phyloP scores from a whole-genome alignment of 2,888 invertebrate genomes.

The Eilema depressum region DNA sequence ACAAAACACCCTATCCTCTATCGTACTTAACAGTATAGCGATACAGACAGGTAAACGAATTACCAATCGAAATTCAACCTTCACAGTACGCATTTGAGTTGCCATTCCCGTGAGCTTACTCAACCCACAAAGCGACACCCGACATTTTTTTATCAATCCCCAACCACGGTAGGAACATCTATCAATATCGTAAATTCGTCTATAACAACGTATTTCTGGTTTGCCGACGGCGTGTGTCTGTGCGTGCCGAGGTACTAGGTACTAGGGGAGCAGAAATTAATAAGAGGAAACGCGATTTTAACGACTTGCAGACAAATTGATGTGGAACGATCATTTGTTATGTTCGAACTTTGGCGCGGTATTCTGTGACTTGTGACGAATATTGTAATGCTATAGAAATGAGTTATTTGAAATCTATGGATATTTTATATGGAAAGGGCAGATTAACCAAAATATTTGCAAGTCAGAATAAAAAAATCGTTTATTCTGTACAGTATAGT shows the following conservation, averaged over 20 bases:
- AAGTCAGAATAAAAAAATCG: too few relatives aligned
- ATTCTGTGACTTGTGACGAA: slow-evolving; percentile 52
- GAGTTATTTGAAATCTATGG: background rate
- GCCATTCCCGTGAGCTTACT: slow-evolving; percentile 8
- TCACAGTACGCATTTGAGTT: background rate
- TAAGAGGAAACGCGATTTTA: slow-evolving; percentile 81
- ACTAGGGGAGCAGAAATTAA: slow-evolving; percentile 78
- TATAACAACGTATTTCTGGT: slow-evolving; percentile 70
- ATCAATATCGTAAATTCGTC: slow-evolving; percentile 72
- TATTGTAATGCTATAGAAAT: background rate
- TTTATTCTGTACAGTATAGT: too few relatives aligned
- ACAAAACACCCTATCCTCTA: slow-evolving; percentile 7
- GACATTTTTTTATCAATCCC: slow-evolving; percentile 56
- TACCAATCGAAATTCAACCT: slow-evolving; percentile 20
- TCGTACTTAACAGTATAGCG: background rate
- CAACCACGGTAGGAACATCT: slow-evolving; percentile 56
- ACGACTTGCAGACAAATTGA: slow-evolving; percentile 80
- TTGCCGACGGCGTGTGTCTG: slow-evolving; percentile 62
- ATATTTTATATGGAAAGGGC: too few relatives aligned
- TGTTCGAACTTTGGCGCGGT: slow-evolving; percentile 62
- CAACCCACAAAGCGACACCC: slow-evolving; percentile 28
- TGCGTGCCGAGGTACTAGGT: slow-evolving; percentile 54
- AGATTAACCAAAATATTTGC: too few relatives aligned
- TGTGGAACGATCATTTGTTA: slow-evolving; percentile 80
- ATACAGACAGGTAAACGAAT: background rate